phyloP scores from a whole-genome alignment of 2,888 invertebrate species.

The Parascotia fuliginaria region DNA sequence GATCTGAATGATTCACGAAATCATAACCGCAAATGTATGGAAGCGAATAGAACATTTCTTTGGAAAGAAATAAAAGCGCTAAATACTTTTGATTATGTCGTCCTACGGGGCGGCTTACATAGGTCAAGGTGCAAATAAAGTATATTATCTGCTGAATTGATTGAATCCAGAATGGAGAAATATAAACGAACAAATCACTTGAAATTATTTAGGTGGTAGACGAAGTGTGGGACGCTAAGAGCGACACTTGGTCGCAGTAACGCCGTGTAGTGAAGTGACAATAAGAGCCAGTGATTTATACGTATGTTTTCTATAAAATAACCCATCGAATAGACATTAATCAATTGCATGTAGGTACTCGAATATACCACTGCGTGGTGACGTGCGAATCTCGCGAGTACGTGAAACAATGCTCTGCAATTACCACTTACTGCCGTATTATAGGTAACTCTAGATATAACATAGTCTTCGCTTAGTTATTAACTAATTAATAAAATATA shows the following conservation, averaged over 20 bases:
- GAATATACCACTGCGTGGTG: constrained; percentile 65
- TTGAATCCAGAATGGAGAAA: constrained; percentile 19
- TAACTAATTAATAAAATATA: constrained; percentile 69
- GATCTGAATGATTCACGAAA: constrained; percentile 2
- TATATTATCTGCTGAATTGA: neutral
- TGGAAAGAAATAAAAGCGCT: neutral
- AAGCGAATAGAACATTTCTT: neutral
- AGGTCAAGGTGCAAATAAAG: neutral
- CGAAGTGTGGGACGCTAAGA: constrained; percentile 42
- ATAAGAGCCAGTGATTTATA: constrained; percentile 59
- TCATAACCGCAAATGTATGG: constrained; percentile 2
- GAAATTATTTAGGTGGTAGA: constrained; percentile 27
- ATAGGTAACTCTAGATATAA: constrained; percentile 75
- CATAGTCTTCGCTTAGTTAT: constrained; percentile 78
- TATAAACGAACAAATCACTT: constrained; percentile 27
- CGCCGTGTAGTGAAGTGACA: constrained; percentile 39
- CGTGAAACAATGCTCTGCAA: constrained; percentile 61
- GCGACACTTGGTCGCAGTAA: constrained; percentile 39
- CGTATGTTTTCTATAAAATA: constrained; percentile 60
- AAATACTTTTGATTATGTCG: neutral
- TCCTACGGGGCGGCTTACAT: neutral
- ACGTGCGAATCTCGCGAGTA: constrained; percentile 75
- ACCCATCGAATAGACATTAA: constrained; percentile 80
- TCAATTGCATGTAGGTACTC: constrained; percentile 66
- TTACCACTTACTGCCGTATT: constrained; percentile 83